Evolutionary conservation across 2,797 vertebrate genomes (phyloP).

Genomic region (Mormyrops boulengeri): DNA sequence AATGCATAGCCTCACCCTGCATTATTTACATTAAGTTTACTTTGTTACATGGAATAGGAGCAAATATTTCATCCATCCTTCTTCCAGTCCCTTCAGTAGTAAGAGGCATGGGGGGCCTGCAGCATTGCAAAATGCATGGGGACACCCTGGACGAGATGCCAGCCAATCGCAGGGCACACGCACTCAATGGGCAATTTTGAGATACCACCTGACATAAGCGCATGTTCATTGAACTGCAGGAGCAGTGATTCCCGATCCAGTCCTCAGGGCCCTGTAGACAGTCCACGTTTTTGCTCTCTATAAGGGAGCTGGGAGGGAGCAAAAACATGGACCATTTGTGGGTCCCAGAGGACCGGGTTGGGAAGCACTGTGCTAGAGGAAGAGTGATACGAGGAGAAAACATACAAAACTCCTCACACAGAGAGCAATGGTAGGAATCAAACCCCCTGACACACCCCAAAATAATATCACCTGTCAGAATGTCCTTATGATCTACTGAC

Average conservation of each 20-base stretch:
- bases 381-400: background rate
- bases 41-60: background rate
- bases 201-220: background rate
- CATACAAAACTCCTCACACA: background rate
- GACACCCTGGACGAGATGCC: background rate
- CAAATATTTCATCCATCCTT: background rate
- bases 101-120: background rate
- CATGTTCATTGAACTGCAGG: background rate
- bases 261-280: background rate
- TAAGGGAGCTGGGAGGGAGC: background rate
- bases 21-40: background rate
- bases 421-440: background rate
- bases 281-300: background rate
- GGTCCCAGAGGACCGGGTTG: background rate
- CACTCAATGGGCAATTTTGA: background rate
- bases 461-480: background rate
- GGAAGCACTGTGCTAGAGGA: background rate
- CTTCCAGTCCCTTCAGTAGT: too few species aligned
- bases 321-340: background rate
- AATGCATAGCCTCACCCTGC: background rate
- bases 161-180: background rate
- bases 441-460: background rate
- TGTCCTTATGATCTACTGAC: background rate
- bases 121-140: background rate
- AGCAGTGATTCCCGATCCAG: background rate